Percentiles rank a stretch among this genome's conserved stretches.
These are phyloP conservation scores for Ormyrus rosae DNA, from an alignment of 2,888 invertebrate species.

Conservation along the genomic window DNA sequence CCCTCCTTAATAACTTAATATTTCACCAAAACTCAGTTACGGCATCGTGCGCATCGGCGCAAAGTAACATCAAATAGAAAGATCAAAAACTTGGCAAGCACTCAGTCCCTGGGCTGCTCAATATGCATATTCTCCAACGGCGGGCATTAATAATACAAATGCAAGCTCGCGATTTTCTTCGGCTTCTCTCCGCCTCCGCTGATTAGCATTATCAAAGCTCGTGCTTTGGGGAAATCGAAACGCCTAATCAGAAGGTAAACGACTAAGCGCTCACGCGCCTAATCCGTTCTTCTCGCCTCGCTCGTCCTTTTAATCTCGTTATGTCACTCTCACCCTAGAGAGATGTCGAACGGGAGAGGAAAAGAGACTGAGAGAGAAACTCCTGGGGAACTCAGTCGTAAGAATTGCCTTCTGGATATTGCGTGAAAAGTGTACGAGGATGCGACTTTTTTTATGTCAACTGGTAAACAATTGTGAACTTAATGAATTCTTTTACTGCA, in stretches of 20 bases:
- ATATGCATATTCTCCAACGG: neutral
- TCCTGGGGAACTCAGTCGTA: conserved; percentile 2
- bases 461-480: too few species aligned
- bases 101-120: neutral
- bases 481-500: too few species aligned
- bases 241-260: conserved; percentile 48
- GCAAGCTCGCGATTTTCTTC: conserved; percentile 12
- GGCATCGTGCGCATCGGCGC: too few species aligned
- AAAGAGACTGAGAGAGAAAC: conserved; percentile 4
- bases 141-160: conserved; percentile 27
- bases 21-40: too few species aligned
- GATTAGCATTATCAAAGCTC: conserved; percentile 5
- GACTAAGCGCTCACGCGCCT: conserved; percentile 2
- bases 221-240: conserved; percentile 42
- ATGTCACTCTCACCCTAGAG: neutral
- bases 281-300: conserved; percentile 26
- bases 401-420: too few species aligned
- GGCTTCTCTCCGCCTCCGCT: neutral
- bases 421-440: too few species aligned
- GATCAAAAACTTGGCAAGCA: neutral
- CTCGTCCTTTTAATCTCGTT: conserved; percentile 41
- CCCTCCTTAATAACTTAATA: too few species aligned
- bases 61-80: neutral
- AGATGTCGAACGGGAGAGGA: neutral
- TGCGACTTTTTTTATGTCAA: too few species aligned